Evolutionary conservation across 2,113 vertebrate genomes (phyloP), one percentile per base, ranked within the genome.

Genomic region (Pimephales promelas): DNA sequence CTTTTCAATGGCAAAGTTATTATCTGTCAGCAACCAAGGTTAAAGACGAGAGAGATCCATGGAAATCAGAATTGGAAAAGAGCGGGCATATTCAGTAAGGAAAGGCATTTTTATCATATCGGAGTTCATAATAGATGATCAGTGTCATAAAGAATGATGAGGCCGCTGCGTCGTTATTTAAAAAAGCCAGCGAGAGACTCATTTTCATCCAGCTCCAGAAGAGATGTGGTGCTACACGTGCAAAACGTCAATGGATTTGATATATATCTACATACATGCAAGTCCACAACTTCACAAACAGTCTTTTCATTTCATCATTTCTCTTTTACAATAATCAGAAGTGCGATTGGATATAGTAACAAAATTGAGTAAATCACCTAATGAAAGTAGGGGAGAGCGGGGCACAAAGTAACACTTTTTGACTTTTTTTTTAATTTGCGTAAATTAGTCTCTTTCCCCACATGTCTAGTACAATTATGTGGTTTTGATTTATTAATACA

Each of bases 91-190:
- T 92, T 86, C 83, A 86, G 85, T 85, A 84, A 78, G 90, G 85
- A 88, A 90, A 83, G 86, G 86, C 81, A 49, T 88, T 89, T 91
- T 93, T 90, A 92, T 93, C 91, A 90, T 92, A 93, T 93, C 91
- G 89, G 82, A 91, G 90, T 89, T 85, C 70, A 86, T 93, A 93
- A 93, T 93, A 93, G 90, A 94, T 93, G 92, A 93, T 93, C 92
- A 92, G 88, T 92, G 94, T 94, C 93, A 92, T 92, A 90, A 92
- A 94, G 92, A 94, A 91, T 90, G 91, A 95, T 94, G 93, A 92
- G 88, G 87, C 88, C 61, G 87, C 76, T 28, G 70, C 85, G 83
- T 86, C 85, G 68, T 91, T 92, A 92, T 94, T 92, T 90, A 93
- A 92, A 93, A 54, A 90, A 40, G 84, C 87, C 87, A 28, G 87